These are phyloP conservation scores for Chaetodon trifascialis DNA, from an alignment of 2,113 vertebrate genomes.

Conservation along the genomic window DNA sequence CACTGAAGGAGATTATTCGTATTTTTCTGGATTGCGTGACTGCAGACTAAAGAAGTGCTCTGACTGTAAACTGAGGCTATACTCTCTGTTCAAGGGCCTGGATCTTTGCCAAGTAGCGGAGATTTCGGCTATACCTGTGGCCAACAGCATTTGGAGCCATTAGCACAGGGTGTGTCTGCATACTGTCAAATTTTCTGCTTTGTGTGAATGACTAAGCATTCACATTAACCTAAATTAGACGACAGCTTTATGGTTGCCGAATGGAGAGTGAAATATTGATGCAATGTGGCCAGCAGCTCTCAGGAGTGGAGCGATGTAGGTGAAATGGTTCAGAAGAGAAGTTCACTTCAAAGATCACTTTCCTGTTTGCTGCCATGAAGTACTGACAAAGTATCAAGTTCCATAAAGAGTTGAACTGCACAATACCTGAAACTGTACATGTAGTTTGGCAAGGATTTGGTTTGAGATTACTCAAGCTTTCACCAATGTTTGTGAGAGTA, in stretches of 20 bases:
- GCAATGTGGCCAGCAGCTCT: constrained; percentile 30
- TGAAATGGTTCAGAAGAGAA: not conserved
- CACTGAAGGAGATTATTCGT: not conserved
- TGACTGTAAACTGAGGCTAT: constrained; percentile 43
- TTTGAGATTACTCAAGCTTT: constrained; percentile 27
- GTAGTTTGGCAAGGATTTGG: constrained; percentile 13
- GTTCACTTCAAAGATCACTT: constrained; percentile 35
- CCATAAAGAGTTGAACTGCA: not conserved
- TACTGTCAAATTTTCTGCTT: constrained; percentile 50
- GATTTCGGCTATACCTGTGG: constrained; percentile 28
- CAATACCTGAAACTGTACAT: constrained; percentile 6
- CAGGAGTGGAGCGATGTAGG: not conserved
- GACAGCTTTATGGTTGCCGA: constrained; percentile 71
- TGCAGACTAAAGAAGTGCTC: constrained; percentile 10
- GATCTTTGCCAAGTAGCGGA: constrained; percentile 1
- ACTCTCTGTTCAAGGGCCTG: constrained; percentile 16
- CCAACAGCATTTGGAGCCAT: constrained; percentile 50
- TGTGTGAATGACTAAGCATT: constrained; percentile 67
- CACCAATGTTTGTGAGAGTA: constrained; percentile 4
- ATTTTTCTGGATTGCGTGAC: constrained; percentile 38
- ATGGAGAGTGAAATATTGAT: constrained; percentile 52
- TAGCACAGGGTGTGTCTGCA: constrained; percentile 66
- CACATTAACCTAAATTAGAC: constrained; percentile 54
- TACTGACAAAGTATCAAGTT: constrained; percentile 13
- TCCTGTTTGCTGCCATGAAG: not conserved